Percentiles rank a stretch among this genome's conserved stretches.
phyloP scores from a whole-genome alignment of 2,113 vertebrate genomes.

The Phyllopteryx taeniolatus region DNA sequence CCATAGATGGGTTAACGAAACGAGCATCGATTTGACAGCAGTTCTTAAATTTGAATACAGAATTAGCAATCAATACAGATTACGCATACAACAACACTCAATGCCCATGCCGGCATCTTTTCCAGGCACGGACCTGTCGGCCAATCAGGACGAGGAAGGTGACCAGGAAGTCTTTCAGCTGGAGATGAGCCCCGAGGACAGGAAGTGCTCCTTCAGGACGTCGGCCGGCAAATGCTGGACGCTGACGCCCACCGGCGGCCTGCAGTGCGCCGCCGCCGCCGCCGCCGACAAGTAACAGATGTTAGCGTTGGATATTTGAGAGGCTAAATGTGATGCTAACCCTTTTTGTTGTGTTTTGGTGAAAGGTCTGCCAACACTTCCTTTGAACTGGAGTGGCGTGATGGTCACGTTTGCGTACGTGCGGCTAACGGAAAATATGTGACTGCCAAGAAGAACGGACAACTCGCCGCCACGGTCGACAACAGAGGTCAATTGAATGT shows the following conservation, averaged over 20 bases:
- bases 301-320: no score
- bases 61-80: no score
- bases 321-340: background rate
- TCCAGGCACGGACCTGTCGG: conserved; percentile 91
- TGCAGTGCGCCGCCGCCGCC: conserved; percentile 89
- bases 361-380: conserved; percentile 84
- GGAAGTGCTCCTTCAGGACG: conserved; percentile 90
- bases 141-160: conserved; percentile 92
- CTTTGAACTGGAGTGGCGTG: conserved; percentile 92
- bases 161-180: conserved; percentile 97
- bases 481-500: conserved; percentile 74
- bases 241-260: conserved; percentile 83
- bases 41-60: no score
- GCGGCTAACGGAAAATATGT: conserved; percentile 91
- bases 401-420: conserved; percentile 83
- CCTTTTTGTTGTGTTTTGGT: conserved; percentile 5
- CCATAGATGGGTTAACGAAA: no score
- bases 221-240: conserved; percentile 95
- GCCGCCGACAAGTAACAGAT: conserved; percentile 82
- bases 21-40: no score
- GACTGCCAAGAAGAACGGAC: conserved; percentile 93
- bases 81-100: no score
- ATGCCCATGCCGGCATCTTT: background rate
- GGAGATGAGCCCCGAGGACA: conserved; percentile 90
- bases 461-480: conserved; percentile 87